Conservation (phyloP, 2,797 vertebrate species). For the Harpagifer antarcticus region DNA sequence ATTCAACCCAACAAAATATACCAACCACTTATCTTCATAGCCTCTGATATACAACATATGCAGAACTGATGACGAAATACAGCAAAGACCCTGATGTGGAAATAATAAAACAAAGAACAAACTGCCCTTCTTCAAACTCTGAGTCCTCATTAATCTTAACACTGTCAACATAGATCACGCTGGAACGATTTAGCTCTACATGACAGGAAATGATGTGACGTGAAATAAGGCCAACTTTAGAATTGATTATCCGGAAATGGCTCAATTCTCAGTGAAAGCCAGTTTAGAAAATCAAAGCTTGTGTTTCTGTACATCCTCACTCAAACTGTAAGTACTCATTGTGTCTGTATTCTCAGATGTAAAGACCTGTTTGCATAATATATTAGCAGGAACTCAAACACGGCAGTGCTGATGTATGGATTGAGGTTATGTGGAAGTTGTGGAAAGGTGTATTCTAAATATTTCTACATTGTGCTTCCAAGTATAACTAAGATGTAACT, state of each 20-base stretch:
- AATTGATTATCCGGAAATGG: constrained; percentile 34
- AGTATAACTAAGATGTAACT: constrained; percentile 70
- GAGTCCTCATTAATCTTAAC: constrained; percentile 3
- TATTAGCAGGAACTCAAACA: constrained; percentile 51
- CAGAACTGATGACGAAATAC: constrained; percentile 21
- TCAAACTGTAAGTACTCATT: constrained; percentile 1
- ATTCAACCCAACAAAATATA: constrained; percentile 9
- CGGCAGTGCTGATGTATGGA: constrained; percentile 55
- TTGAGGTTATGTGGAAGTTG: constrained; percentile 64
- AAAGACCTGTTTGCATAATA: constrained; percentile 72
- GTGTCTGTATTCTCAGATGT: constrained; percentile 26
- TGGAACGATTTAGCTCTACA: neutral
- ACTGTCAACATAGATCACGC: constrained; percentile 1
- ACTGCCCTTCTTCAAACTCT: neutral
- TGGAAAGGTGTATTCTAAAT: constrained; percentile 65
- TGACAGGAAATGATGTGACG: constrained; percentile 18
- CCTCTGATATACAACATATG: constrained; percentile 17
- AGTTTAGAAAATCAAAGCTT: constrained; percentile 19
- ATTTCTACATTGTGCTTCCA: constrained; percentile 75
- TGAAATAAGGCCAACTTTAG: constrained; percentile 38
- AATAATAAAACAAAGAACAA: constrained; percentile 1
- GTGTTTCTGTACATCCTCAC: constrained; percentile 26
- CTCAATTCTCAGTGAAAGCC: constrained; percentile 28
- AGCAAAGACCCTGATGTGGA: constrained; percentile 25
- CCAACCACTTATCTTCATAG: neutral